Conservation (phyloP, 2,888 invertebrate genomes). For the Euproctis similis region DNA sequence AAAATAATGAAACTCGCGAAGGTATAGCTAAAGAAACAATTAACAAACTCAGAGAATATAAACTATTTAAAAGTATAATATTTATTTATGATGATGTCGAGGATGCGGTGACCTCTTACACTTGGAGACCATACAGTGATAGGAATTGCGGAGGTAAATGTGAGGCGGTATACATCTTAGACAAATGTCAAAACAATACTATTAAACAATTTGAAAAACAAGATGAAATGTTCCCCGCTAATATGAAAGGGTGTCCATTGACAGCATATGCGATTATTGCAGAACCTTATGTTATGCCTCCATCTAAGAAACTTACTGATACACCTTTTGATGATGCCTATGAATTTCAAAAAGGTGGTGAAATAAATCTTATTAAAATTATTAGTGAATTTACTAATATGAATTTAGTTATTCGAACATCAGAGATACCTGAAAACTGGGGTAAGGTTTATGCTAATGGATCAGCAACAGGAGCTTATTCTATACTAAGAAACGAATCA, state of each 20-base stretch:
- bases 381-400: constrained; percentile 65
- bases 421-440: constrained; percentile 56
- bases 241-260: constrained; percentile 62
- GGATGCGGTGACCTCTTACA: constrained; percentile 52
- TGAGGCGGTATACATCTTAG: constrained; percentile 53
- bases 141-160: constrained; percentile 61
- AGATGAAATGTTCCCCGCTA: constrained; percentile 52
- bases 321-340: constrained; percentile 46
- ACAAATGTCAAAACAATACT: constrained; percentile 46
- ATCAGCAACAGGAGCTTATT: constrained; percentile 53
- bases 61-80: constrained; percentile 57
- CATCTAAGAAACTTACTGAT: constrained; percentile 36
- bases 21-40: constrained; percentile 51
- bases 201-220: constrained; percentile 41
- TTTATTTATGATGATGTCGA: constrained; percentile 47
- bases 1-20: constrained; percentile 38
- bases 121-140: constrained; percentile 62
- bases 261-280: constrained; percentile 57
- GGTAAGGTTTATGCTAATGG: constrained; percentile 51
- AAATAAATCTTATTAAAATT: constrained; percentile 64
- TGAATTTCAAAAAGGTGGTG: constrained; percentile 55
- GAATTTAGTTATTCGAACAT: constrained; percentile 54
- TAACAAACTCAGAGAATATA: constrained; percentile 52
- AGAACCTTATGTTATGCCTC: constrained; percentile 68
- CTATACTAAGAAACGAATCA: constrained; percentile 43